phyloP scores from a whole-genome alignment of 2,797 vertebrate genomes.

The Xiphophorus birchmanni region DNA sequence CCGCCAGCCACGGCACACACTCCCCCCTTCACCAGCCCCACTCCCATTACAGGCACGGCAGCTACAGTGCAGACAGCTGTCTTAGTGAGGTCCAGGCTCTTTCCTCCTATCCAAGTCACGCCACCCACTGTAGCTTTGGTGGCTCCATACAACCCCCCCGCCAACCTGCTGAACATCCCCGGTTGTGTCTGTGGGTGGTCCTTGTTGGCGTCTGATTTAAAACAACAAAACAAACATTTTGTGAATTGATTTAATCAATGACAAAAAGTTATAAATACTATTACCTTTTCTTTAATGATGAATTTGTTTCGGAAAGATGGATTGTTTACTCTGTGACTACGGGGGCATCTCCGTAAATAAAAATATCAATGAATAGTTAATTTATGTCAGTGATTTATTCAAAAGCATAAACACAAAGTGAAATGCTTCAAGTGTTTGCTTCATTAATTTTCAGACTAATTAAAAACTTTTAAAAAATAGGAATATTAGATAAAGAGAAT shows the following conservation, averaged over 20 bases:
- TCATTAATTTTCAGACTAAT: background rate
- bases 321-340: background rate
- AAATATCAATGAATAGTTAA: background rate
- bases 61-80: constrained; percentile 90
- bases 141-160: constrained; percentile 91
- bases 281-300: background rate
- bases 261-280: background rate
- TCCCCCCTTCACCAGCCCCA: constrained; percentile 93
- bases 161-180: constrained; percentile 91
- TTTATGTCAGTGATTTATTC: background rate
- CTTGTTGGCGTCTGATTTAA: constrained; percentile 85
- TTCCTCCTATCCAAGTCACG: constrained; percentile 95
- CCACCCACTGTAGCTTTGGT: constrained; percentile 93
- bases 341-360: background rate
- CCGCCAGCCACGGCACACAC: constrained; percentile 93
- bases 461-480: background rate
- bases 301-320: background rate
- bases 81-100: constrained; percentile 93
- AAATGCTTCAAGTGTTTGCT: background rate
- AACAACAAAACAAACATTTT: constrained; percentile 28
- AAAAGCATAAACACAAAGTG: background rate
- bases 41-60: constrained; percentile 89
- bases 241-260: background rate
- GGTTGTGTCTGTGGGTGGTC: constrained; percentile 90
- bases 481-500: background rate